Base-by-base conservation (phyloP, 1,140 invertebrate species). In the Yoshiicerus persimilis region DNA sequence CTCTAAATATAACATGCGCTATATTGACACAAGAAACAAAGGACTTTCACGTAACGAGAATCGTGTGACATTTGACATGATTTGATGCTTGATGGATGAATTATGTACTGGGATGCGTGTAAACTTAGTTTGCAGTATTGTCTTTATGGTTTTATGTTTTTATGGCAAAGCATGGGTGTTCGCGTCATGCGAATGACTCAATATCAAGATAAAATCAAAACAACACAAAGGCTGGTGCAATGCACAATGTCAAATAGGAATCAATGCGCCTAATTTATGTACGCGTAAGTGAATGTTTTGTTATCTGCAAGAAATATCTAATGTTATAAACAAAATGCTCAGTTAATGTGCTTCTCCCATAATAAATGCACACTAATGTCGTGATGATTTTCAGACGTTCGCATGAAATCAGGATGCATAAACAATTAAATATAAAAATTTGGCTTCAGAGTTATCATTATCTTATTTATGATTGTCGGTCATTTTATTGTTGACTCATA, bases 401-500 rank as follows among this genome's bases (percentile, higher is more conserved):
- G 25, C 3, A 66, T 23, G 16, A 25, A 62, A 2, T 23, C 13
- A 66, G 27, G 66, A 30, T 5, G 30, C n/a, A 38, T 38, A 38
- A 80, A 80, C 23, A 10, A 80, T 16, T n/a, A 16, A 30, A 27
- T 64, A 27, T 2, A 25, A 4, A 70, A 32, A 10, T 70, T 80
- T 34, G 32, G 2, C n/a, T 80, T 80, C 32, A 36, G 20, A 34
- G 32, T 34, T 80, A 32, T 77, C 70, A 77, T 36, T n/a, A 20
- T 66, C 20, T 66, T 66, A 66, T 66, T 66, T n/a, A 20, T 80
- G 75, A 80, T 80, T 80, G 75, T 80, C 75, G 75, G 16, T 80
- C 75, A 36, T 80, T 80, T 80, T 80, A 80, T 80, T 80, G n/a
- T 80, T 80, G 75, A 80, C 75, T 80, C 75, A 80, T 80, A 36